Percentiles rank a stretch among this genome's conserved stretches.
These are phyloP conservation scores for Sinella curviseta DNA, from an alignment of 1,140 invertebrate species.

Conservation along the genomic window DNA sequence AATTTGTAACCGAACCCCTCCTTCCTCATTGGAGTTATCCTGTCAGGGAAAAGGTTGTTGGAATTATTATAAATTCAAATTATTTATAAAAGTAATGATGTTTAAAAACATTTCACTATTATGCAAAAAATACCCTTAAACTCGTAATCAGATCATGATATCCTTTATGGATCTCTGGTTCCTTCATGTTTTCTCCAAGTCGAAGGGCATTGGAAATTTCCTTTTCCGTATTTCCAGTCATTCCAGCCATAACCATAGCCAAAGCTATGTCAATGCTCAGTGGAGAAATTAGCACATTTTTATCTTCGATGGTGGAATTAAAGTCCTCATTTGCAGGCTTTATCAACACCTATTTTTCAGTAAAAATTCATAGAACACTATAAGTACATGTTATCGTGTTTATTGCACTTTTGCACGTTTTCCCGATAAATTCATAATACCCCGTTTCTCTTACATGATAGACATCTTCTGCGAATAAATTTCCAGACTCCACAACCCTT, in stretches of 20 bases:
- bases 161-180: not conserved
- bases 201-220: not conserved
- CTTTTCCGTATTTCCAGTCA: not conserved
- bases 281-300: not conserved
- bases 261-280: not conserved
- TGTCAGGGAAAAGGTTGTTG: too few species aligned
- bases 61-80: too few species aligned
- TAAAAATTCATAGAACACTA: too few species aligned
- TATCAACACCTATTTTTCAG: too few species aligned
- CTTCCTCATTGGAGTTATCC: not conserved
- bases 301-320: too few species aligned
- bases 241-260: not conserved
- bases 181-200: not conserved
- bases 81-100: too few species aligned
- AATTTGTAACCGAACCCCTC: not conserved
- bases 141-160: not conserved
- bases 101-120: not conserved
- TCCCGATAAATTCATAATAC: not conserved
- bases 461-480: conserved; percentile 4
- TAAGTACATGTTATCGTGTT: too few species aligned
- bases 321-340: too few species aligned
- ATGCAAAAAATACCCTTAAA: not conserved
- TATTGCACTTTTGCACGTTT: not conserved
- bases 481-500: not conserved
- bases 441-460: not conserved